Evolutionary conservation across 2,113 vertebrate genomes (phyloP).

Genomic region (Gulo gulo): DNA sequence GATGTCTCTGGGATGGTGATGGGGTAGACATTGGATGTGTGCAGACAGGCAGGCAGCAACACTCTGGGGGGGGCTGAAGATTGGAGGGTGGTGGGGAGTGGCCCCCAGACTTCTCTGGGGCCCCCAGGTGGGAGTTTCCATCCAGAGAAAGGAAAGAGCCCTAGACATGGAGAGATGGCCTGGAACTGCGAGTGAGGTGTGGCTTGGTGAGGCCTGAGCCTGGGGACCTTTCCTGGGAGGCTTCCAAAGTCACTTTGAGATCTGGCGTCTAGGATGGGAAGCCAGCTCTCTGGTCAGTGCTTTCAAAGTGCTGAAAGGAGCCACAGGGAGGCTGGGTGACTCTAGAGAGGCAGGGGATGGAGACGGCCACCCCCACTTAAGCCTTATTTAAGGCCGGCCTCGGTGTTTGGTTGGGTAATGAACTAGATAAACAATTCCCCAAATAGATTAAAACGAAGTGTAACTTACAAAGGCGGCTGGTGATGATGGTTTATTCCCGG

Average conservation of each 20-base stretch:
- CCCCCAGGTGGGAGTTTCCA: not conserved
- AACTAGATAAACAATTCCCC: constrained; percentile 90
- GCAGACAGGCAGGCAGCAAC: not conserved
- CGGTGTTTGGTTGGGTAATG: constrained; percentile 85
- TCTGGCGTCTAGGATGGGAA: not conserved
- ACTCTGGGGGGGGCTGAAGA: not conserved
- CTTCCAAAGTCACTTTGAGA: not conserved
- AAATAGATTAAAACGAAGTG: constrained; percentile 91
- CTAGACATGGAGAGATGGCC: not conserved
- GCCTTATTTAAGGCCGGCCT: constrained; percentile 81
- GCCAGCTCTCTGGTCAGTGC: not conserved
- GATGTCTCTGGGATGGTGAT: not conserved
- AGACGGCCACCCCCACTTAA: constrained; percentile 67
- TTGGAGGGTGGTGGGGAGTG: not conserved
- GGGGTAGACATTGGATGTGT: not conserved
- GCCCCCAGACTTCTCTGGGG: not conserved
- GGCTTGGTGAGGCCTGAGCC: not conserved
- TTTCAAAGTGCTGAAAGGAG: constrained; percentile 25
- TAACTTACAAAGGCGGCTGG: constrained; percentile 87
- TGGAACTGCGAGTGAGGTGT: not conserved
- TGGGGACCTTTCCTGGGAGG: not conserved
- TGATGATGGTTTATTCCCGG: constrained; percentile 90
- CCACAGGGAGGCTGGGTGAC: constrained; percentile 45
- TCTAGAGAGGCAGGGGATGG: constrained; percentile 25
- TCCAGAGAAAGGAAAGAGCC: not conserved